Base-by-base conservation (phyloP, 2,113 vertebrate species). In the Chlamydotis undulata region DNA sequence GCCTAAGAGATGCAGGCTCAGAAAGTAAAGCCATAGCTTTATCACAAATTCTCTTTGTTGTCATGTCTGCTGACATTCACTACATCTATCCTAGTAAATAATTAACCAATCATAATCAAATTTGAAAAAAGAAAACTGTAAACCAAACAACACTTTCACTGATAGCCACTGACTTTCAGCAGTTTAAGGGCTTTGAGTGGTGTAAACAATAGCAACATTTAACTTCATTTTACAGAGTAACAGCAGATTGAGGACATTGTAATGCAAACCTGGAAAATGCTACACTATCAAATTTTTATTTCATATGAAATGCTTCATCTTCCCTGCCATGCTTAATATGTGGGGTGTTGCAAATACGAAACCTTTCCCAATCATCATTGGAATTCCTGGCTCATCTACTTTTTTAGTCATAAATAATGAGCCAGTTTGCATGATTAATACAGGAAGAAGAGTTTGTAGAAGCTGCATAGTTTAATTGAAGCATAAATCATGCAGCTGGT, bases 401-500 rank as follows among this genome's bases (percentile, higher is more conserved):
- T 89, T 86, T 95, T 85, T 78, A 88, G 71, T 90, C 43, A 76
- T 94, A 96, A 97, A 95, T 95, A 96, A 96, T 83, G 83, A 93
- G 39, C 45, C 35, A 37, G 64, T 85, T 94, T 94, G 65, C 90
- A 90, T 91, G 83, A 93, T 97, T 96, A 97, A 97, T 95, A 87
- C 90, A 86, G 86, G 78, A 96, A 96, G 85, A 93, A n/a, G 86
- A 91, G 77, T 97, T 95, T 90, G 75, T 94, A 88, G 75, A 94
- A 97, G 83, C 78, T 90, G 28, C 83, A 89, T 64, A 79, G 76
- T 97, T 96, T 96, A 97, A 97, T 94, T 97, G 94, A 95, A 93
- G 50, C 68, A 96, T 96, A 96, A 97, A 97, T 97, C 96, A 97
- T 95, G 75, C 80, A 96, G 70, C 86, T 96, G 81, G 83, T 97